Base-by-base conservation (phyloP, 2,113 vertebrate genomes). In the Crotalus viridis region DNA sequence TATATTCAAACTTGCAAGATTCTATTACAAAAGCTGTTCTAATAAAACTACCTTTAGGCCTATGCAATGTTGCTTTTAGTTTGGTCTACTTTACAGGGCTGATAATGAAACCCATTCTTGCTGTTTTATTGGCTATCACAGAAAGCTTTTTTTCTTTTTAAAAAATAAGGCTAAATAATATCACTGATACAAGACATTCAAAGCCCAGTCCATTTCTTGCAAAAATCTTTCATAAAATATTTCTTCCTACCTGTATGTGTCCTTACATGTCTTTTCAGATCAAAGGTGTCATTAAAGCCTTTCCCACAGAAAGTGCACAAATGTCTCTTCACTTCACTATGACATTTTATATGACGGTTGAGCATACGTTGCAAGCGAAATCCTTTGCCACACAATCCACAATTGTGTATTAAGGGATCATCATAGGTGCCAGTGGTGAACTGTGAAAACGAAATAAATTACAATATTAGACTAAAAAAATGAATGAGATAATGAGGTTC, bases 261-360 rank as follows among this genome's bases (percentile, higher is more conserved):
- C 94, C 98, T 98, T 91, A 98, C 97, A 0, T 98, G 98, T 91
- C 98, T 97, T 91, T 98, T 98, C 95, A 98, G 95, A 94, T 98
- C 98, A 15, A 98, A 98, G 91, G 98, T 98, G 93, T 98, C 98
- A 0, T 98, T 98, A 97, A 98, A 98, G 93, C 98, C 98, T 95
- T 98, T 98, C 85, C 98, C 98, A 0, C 98, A 98, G 98, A 98
- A 98, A 94, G 97, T 98, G 96, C 98, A 98, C 92, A 98, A 96
- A 95, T 98, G 98, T 87, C 97, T 97, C 94, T 98, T 98, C 90
- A 98, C 98, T 94, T 98, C 98, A 94, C 96, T 98, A 96, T 98
- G 98, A 88, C 98, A 98, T 95, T 98, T 98, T 93, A 98, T 94
- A 95, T 98, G 98, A 1, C 98, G 98, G 94, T 98, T 98, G 93